Conservation (phyloP, 2,113 vertebrate species). For the Fregata magnificens region DNA sequence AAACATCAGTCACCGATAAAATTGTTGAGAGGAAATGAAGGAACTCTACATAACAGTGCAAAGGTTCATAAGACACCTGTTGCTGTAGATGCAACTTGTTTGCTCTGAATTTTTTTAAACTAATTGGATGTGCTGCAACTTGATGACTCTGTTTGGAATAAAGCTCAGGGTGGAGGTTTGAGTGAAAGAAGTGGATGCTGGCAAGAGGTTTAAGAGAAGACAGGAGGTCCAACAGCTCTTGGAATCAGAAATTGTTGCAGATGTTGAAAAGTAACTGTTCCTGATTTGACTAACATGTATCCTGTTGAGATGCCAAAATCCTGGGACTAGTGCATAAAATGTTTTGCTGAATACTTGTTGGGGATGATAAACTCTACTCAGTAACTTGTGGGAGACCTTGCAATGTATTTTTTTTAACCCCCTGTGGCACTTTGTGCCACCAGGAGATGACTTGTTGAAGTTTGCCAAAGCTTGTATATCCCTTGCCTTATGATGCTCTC, state of each 20-base stretch:
- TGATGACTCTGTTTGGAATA: constrained; percentile 2
- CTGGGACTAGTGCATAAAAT: background rate
- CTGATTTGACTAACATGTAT: background rate
- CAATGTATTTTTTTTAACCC: background rate
- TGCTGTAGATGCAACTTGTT: background rate
- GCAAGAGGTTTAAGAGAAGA: background rate
- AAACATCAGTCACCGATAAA: background rate
- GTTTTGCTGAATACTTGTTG: background rate
- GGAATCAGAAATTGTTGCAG: constrained; percentile 31
- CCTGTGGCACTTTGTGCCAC: background rate
- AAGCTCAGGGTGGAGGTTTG: background rate
- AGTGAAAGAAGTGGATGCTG: background rate
- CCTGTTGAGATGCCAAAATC: background rate
- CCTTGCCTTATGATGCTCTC: background rate
- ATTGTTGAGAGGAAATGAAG: background rate
- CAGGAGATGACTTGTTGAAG: background rate
- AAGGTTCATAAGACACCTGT: background rate
- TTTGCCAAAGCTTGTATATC: background rate
- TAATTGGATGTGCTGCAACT: background rate
- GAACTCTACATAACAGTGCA: background rate
- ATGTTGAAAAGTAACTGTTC: constrained; percentile 28
- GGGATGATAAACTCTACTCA: background rate
- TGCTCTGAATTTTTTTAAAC: background rate
- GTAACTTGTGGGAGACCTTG: background rate
- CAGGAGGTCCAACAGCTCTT: background rate